Conservation (phyloP, 2,113 vertebrate species). For the Poecile atricapillus region DNA sequence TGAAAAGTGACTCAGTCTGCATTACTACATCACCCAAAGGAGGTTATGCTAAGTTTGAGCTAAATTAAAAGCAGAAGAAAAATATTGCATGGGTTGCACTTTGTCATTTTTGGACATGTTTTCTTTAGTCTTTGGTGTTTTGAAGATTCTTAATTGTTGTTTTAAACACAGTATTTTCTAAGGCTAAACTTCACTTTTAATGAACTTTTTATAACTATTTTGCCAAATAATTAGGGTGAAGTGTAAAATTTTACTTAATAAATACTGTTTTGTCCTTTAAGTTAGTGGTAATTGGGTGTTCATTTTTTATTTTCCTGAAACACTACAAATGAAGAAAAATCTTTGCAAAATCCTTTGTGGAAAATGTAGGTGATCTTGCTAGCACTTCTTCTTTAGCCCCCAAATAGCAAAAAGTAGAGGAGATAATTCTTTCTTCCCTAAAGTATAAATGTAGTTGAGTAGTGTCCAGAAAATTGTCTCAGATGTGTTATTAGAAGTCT, state of each 20-base stretch:
- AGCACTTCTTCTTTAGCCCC: not conserved
- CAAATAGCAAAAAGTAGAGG: not conserved
- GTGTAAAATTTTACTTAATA: constrained; percentile 32
- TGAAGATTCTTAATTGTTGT: constrained; percentile 2
- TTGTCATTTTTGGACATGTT: constrained; percentile 49
- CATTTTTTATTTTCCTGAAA: not conserved
- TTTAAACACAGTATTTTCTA: not conserved
- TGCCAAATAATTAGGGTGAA: not conserved
- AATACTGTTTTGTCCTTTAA: not conserved
- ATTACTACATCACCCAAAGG: constrained; percentile 62
- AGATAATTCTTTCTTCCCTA: not conserved
- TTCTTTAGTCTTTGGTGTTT: constrained; percentile 15
- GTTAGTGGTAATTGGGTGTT: not conserved
- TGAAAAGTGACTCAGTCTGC: constrained; percentile 66
- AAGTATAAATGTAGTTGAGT: not conserved
- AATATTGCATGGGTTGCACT: constrained; percentile 72
- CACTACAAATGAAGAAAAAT: not conserved
- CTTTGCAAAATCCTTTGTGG: not conserved
- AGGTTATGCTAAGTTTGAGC: constrained; percentile 57
- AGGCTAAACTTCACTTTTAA: not conserved
- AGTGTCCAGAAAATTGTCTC: not conserved
- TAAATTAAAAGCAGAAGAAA: constrained; percentile 64
- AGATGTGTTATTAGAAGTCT: not conserved
- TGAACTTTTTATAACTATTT: not conserved
- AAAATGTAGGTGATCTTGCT: not conserved